Conservation (phyloP, 2,113 vertebrate species). For the Brachypteracias leptosomus region DNA sequence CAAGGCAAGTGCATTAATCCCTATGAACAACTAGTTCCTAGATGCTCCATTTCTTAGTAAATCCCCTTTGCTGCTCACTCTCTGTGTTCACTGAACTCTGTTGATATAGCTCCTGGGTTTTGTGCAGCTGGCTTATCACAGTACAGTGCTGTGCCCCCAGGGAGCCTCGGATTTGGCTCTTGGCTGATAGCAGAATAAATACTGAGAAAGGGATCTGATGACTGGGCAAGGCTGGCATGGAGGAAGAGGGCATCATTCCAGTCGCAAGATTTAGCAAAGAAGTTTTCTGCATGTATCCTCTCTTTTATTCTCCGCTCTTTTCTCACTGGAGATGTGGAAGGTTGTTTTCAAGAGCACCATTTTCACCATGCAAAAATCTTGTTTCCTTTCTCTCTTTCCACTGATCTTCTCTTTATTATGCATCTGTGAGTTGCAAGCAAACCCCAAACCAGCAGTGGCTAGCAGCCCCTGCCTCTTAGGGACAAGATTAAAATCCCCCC, state of each 20-base stretch:
- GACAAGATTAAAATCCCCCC: not conserved
- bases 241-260: not conserved
- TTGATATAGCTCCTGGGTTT: not conserved
- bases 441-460: not conserved
- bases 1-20: not conserved
- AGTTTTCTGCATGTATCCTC: not conserved
- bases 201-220: not conserved
- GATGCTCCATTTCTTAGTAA: not conserved
- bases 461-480: not conserved
- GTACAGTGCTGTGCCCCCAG: not conserved
- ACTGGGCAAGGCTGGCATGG: accelerated
- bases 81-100: not conserved
- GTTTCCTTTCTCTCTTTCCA: not conserved
- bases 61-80: not conserved
- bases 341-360: not conserved
- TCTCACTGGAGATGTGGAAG: not conserved
- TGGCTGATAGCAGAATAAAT: not conserved
- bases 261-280: not conserved
- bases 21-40: not conserved
- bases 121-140: not conserved
- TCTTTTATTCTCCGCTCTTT: not conserved
- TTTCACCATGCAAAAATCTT: not conserved
- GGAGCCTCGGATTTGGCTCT: not conserved
- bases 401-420: not conserved
- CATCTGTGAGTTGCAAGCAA: not conserved